Base-by-base conservation (phyloP, 1,140 invertebrate genomes). In the Holotrichia oblita region DNA sequence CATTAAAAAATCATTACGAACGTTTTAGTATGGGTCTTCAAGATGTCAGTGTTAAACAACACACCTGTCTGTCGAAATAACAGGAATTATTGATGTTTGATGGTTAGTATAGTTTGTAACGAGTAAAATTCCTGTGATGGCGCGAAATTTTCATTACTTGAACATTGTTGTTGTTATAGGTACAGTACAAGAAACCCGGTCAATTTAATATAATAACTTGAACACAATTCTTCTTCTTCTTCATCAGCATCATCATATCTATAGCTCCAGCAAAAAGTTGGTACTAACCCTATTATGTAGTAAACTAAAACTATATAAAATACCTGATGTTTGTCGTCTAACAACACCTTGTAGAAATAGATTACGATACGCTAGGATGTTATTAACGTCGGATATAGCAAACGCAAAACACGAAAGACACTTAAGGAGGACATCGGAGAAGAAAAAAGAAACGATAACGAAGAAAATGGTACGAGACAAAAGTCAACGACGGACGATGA, bases 1-100 rank as follows among this genome's bases (percentile, higher is more conserved):
- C 74, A 76, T 76, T 76, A 76, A 76, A 76, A 76, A 76, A 34
- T 40, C 74, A 76, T 76, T 76, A 76, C 74, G 74, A n/a, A 24
- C 24, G 64, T 69, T 69, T 69, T 20, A 69, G 20, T 24, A 24
- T 48, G 10, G n/a, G n/a, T 10, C n/a, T 17, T 17, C 44, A 17
- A 48, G 44, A 17, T 48, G 44, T 10, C n/a, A 10, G 44, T 48
- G 44, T 48, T 34, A 34, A 34, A 48, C n/a, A 48, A 17, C 44
- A 48, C 44, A 48, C 44, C 44, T 48, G 44, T 17, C 44, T 17
- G n/a, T 10, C 1, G n/a, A 48, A 17, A 17, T 48, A 48, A 48
- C 44, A 48, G 44, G 44, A 48, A 17, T 48, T 48, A 10, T 48
- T 14, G 44, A 34, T 34, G 27, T 34, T 34, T 34, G 27, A 4